Evolutionary conservation across 2,888 invertebrate genomes (phyloP).

Genomic region (Sturmia bella): DNA sequence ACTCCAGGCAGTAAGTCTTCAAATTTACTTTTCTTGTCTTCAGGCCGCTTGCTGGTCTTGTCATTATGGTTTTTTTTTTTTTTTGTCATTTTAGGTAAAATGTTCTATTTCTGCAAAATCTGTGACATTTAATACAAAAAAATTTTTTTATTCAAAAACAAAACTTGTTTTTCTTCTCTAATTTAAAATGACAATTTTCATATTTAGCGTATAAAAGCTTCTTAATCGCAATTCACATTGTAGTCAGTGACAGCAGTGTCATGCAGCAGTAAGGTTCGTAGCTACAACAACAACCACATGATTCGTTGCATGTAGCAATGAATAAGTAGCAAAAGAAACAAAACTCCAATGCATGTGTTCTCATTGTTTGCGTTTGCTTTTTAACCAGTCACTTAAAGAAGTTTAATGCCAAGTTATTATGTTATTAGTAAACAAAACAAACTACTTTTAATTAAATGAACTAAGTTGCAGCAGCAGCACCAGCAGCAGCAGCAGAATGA

Average conservation of each 20-base stretch:
- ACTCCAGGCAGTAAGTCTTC: no score
- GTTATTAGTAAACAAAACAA: conserved; percentile 70
- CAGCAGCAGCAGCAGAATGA: conserved; percentile 42
- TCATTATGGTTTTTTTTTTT: no score
- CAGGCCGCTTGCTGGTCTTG: no score
- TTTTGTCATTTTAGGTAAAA: no score
- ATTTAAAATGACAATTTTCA: conserved; percentile 55
- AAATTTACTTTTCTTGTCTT: no score
- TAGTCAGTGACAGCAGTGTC: conserved; percentile 49
- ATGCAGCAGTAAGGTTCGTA: conserved; percentile 19
- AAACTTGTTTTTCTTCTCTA: no score
- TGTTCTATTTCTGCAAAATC: no score
- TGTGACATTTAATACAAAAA: no score
- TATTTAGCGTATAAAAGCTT: conserved; percentile 33
- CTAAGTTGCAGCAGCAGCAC: conserved; percentile 64
- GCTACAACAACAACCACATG: conserved; percentile 7
- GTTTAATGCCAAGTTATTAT: conserved; percentile 71
- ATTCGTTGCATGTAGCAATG: conserved; percentile 22
- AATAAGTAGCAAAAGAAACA: conserved; percentile 40
- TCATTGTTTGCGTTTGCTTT: conserved; percentile 69
- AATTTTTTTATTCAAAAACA: no score
- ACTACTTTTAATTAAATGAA: conserved; percentile 71
- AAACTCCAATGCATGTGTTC: conserved; percentile 66
- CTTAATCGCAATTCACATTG: conserved; percentile 37
- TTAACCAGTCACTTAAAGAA: conserved; percentile 71